Base-by-base conservation (phyloP, 2,888 invertebrate species). In the Halictus ligatus region DNA sequence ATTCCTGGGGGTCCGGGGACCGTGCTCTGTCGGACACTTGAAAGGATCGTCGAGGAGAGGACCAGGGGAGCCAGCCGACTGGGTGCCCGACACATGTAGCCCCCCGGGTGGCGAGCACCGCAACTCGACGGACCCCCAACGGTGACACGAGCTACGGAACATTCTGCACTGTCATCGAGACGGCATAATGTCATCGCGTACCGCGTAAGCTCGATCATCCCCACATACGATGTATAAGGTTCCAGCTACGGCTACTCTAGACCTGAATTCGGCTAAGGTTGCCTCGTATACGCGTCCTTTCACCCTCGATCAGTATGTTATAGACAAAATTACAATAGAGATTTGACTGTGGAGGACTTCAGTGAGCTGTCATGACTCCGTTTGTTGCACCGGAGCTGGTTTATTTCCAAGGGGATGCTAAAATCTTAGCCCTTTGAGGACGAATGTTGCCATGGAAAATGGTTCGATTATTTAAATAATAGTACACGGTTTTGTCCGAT, bases 161-260 rank as follows among this genome's bases (percentile, higher is more conserved):
- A 94, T 94, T 94, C 93, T 93, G 94, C 94, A 90, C 78, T 84
- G 94, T 94, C 94, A 94, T 94, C 91, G 84, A 84, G 72, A 69
- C 83, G 74, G 54, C 78, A 84, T 89, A 80, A 83, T 88, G 86
- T 90, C 90, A 89, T 89, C 86, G 86, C 85, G 81, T 75, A 80
- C 83, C 84, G 80, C 80, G 78, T 76, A 78, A 83, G 81, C 76
- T 60, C 74, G 35, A 75, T 69, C 21, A 77, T 69, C 25, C 25
- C 48, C n/a, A 35, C 29, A 10, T 48, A 48, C 46, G 43, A 25
- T n/a, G 48, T 13, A 29, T 29, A 18, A 73, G 25, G 15, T 18
- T 29, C 46, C 46, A 50, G 21, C 48, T 18, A 48, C 5, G 21
- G 40, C 69, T 54, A n/a, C 54, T 54, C 10, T n/a, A 54, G 10